Base-by-base conservation (phyloP, 2,888 invertebrate species). In the Meteorus cinctellus region DNA sequence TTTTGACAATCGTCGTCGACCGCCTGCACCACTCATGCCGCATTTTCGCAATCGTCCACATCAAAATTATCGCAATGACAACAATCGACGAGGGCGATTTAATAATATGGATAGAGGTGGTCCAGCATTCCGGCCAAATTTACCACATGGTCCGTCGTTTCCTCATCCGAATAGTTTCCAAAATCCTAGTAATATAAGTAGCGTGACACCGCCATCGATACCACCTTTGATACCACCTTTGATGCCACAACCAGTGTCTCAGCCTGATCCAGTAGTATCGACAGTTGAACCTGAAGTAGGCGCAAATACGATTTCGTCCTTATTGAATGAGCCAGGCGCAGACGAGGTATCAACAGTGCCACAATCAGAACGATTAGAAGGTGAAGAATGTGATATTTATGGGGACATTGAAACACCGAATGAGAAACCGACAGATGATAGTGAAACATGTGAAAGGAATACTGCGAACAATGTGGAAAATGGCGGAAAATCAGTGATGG, bases 321-420 rank as follows among this genome's bases (percentile, higher is more conserved):
- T 63, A 36, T 5, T 34, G 24, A 19, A 65, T 59, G 72, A 72
- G 1, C 14, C 27, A 0, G 24, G n/a, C 45, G 16, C 16, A 24
- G 59, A 48, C 29, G 68, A 72, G 6, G 6, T 41, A 6, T 29
- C 60, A n/a, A 19, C 66, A 34, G 70, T 31, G 14, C 51, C 59
- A 41, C 78, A 77, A 34, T 80, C 79, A 6, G 74, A 77, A 12
- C 74, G 51, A 24, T 72, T 65, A 51, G 87, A 86, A 34, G 90
- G 90, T 24, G 90, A 90, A 2, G 92, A 93, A 78, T 90, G 92
- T 55, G 93, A 93, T 81, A 91, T 93, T 80, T 94, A 93, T 82
- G 92, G 92, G 79, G 93, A 93, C 80, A 92, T 93, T 63, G 93
- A 93, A 84, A 90, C 90, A 1, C 82, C 85, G 3, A 78, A 72